Conservation (phyloP, 2,797 vertebrate genomes). For the Chaunax sp. region DNA sequence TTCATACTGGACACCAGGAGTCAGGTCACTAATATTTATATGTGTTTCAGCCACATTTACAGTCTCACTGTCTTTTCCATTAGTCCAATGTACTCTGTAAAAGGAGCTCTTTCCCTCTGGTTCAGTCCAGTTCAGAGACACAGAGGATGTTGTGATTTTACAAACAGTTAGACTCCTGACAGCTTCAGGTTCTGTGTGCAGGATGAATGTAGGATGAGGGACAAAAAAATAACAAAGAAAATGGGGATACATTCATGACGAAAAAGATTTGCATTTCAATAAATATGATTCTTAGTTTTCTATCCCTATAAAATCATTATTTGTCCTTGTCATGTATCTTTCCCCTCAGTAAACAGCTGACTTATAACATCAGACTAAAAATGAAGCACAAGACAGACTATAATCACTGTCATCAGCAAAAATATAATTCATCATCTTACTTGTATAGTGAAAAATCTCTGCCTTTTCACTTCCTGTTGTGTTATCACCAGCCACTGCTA, state of each 20-base stretch:
- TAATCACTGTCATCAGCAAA: neutral
- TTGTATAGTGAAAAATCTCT: too few species aligned
- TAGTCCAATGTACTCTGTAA: conserved; percentile 42
- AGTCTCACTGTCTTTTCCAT: fast-evolving
- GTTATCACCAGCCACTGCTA: conserved; percentile 49
- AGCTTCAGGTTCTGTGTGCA: conserved; percentile 45
- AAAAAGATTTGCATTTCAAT: too few species aligned
- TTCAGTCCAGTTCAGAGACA: conserved; percentile 48
- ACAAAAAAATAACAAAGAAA: too few species aligned
- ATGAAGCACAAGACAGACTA: too few species aligned
- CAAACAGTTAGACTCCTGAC: neutral
- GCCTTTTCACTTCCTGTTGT: neutral
- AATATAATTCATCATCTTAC: neutral
- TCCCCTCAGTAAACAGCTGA: too few species aligned
- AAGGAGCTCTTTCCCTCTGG: conserved; percentile 33
- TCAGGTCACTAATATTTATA: conserved; percentile 27
- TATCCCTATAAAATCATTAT: too few species aligned
- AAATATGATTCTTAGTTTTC: too few species aligned
- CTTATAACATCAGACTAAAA: too few species aligned
- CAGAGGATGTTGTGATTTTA: conserved; percentile 28
- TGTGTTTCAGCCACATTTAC: neutral
- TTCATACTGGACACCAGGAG: conserved; percentile 8
- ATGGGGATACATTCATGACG: too few species aligned
- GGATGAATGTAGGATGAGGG: neutral
- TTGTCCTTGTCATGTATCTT: too few species aligned